Conservation (phyloP, 2,113 vertebrate species). For the Genyomyrus donnyi region DNA sequence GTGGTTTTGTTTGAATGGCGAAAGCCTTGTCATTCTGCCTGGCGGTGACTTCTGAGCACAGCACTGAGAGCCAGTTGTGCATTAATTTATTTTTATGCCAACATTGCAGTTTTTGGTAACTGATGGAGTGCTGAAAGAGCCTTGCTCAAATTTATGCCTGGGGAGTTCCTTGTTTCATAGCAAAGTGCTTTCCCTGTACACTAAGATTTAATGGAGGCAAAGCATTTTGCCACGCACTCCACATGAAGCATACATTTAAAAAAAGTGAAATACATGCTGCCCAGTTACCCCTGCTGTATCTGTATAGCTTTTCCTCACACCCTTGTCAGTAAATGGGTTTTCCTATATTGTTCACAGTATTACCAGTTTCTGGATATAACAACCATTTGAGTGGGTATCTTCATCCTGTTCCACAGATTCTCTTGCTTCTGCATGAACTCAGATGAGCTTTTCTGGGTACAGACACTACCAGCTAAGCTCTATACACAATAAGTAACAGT, state of each 20-base stretch:
- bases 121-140: not conserved
- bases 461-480: not conserved
- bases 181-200: not conserved
- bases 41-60: not conserved
- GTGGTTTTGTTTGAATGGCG: not conserved
- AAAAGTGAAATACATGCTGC: not conserved
- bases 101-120: not conserved
- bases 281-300: not conserved
- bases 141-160: not conserved
- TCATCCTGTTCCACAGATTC: conserved; percentile 16
- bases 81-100: not conserved
- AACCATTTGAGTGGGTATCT: not conserved
- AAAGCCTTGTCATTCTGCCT: not conserved
- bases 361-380: not conserved
- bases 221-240: not conserved
- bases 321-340: conserved; percentile 11
- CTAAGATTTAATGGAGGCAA: not conserved
- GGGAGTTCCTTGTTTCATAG: not conserved
- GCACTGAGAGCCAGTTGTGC: not conserved
- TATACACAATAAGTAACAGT: not conserved
- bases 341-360: not conserved
- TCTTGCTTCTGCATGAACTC: not conserved
- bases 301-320: not conserved
- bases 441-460: not conserved
- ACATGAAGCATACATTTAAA: too few relatives aligned